Evolutionary conservation across 2,888 invertebrate genomes (phyloP), one percentile per base, ranked within the genome.

Genomic region (Leptinotarsa peninsularis): DNA sequence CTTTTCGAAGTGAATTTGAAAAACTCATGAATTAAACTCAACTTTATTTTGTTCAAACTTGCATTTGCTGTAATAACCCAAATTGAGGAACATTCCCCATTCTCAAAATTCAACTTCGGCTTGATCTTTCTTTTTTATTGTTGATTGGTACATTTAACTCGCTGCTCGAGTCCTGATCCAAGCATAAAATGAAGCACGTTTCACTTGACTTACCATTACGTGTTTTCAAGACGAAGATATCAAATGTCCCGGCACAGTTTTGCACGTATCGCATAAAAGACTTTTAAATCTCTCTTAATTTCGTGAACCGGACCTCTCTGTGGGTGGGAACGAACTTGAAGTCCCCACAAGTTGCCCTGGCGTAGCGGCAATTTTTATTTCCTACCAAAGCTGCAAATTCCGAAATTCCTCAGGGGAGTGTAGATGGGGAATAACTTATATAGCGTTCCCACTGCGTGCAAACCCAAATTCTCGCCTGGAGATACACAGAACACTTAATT

Each of bases 391-490:
- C 17, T 33, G 43, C 63, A 63, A 4, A 63, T 63, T 43, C 63
- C 43, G 17, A 63, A 33, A 63, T 63, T 43, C 63, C 63, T 18
- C n/a, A 43, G 33, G 63, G 63, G 43, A 63, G 63, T 43, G 43
- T 63, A 15, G 43, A 63, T 43, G 43, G 63, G 58, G 63, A 43
- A n/a, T 43, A 63, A 63, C 33, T 63, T 43, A 63, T 63, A 17
- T 63, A 33, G 43, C 58, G 43, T 43, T 63, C 7, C 43, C 2
- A 63, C 68, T 52, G 49, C 68, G 54, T 67, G 67, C 67, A 50
- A 67, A 67, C 49, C 49, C 67, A 18, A 68, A 68, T 68, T 68
- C 68, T 68, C n/a, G 68, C 68, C 54, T 7, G 52, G 27, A 23
- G 52, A 54, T n/a, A 52, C 54, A 50, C 10, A 52, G 52, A 54